Evolutionary conservation across 2,113 vertebrate species (phyloP), one percentile per base, ranked within the genome.

Genomic region (Prinia subflava): DNA sequence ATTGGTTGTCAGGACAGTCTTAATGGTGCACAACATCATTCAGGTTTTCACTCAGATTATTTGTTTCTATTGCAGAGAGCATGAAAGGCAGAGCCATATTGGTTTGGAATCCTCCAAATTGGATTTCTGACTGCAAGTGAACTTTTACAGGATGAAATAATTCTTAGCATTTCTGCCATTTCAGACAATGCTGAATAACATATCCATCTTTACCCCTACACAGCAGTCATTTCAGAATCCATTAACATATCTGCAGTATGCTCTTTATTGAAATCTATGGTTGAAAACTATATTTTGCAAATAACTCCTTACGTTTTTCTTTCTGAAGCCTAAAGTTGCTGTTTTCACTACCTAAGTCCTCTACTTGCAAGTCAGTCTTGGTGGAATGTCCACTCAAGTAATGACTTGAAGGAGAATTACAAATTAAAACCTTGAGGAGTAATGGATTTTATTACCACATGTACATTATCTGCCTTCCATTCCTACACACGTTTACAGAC

Each of bases 41-140:
- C 64, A 52, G 37, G 73, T 92, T 80, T 90, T 89, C 71, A 83
- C 46, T 92, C 60, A 75, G 63, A 69, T 73, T 85, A 53, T 90
- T 79, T 90, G 59, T 95, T 92, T 92, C 71, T 86, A 5, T 92
- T 90, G 83, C 76, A 95, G 86, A 91, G 37, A 81, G n/a, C 76
- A 74, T 89, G 83, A 92, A 86, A 90, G 47, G 73, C 89, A 95
- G 73, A 91, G n/a, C 77, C 50, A 49, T 68, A 69, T 77, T 90
- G 46, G 63, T 88, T 94, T 90, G 83, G 35, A 90, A 78, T 87
- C 82, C 56, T 87, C 90, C 88, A 87, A 82, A 93, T 24, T 83
- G 89, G 75, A 85, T 90, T 92, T 93, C 70, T 95, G 62, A 93
- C 79, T 84, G 92, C 78, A 92, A 92, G 53, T 84, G 69, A 93